Evolutionary conservation across 2,888 invertebrate genomes (phyloP).

Genomic region (Lasioglossum morio): DNA sequence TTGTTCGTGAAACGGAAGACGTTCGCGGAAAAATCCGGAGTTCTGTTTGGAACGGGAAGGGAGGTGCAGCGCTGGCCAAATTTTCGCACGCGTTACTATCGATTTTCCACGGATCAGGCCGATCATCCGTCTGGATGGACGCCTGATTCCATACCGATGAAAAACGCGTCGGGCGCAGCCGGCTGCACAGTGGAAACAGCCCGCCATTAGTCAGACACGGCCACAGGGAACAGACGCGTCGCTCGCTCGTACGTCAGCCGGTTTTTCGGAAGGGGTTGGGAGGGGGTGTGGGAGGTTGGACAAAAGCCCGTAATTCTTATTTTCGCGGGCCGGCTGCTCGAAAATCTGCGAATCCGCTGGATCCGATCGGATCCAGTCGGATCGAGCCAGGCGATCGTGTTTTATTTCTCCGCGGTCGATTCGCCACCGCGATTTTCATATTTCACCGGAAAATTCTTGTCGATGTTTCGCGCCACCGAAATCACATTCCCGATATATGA

Average conservation of each 20-base stretch:
- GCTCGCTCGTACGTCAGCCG: slow-evolving; percentile 11
- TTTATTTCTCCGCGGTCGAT: background rate
- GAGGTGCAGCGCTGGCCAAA: background rate
- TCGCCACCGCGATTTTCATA: background rate
- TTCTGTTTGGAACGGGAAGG: background rate
- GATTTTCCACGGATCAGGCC: background rate
- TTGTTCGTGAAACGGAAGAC: background rate
- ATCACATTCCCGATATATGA: background rate
- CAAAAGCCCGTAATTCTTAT: slow-evolving; percentile 14
- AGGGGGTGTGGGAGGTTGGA: too few species aligned
- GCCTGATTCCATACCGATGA: slow-evolving; percentile 22
- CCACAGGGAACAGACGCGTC: slow-evolving; percentile 19
- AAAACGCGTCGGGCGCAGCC: slow-evolving; percentile 10
- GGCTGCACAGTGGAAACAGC: slow-evolving; percentile 34
- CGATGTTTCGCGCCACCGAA: slow-evolving; percentile 5
- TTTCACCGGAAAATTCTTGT: background rate
- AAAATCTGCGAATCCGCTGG: background rate
- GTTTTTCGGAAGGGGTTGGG: background rate
- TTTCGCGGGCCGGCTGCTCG: background rate
- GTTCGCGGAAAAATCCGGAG: background rate
- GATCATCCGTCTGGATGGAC: slow-evolving; percentile 5
- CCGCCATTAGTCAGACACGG: slow-evolving; percentile 54
- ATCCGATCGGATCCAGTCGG: background rate
- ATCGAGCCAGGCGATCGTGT: background rate
- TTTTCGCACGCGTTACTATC: background rate